A percentile compares a stretch with the other conserved stretches of the same genome.
Conservation (phyloP, 2,113 vertebrate species). For the Onychostoma macrolepis region DNA sequence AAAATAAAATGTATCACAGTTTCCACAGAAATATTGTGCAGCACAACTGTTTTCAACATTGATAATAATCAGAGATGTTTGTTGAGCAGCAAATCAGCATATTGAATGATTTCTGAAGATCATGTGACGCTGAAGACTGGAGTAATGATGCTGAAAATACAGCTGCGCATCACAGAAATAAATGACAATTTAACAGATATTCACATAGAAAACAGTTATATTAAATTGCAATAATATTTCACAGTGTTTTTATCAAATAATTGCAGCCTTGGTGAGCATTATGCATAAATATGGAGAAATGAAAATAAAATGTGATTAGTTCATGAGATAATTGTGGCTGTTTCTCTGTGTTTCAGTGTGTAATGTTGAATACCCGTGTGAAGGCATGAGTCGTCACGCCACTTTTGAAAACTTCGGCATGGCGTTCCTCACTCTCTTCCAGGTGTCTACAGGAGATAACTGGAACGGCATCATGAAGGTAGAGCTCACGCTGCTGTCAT, state of each 20-base stretch:
- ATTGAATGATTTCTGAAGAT: background rate
- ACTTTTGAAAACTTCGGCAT: slow-evolving; percentile 98
- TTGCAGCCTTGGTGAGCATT: background rate
- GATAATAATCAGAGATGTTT: background rate
- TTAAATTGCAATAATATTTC: background rate
- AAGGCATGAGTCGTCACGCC: slow-evolving; percentile 97
- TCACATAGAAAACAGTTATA: too few relatives aligned
- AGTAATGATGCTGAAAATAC: background rate
- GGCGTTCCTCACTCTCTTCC: slow-evolving; percentile 97
- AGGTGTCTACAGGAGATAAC: slow-evolving; percentile 96
- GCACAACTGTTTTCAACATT: background rate
- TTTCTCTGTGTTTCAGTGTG: slow-evolving; percentile 78
- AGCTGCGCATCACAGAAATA: background rate
- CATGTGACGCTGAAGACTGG: background rate
- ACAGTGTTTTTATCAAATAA: background rate
- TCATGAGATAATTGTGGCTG: background rate
- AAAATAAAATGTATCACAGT: background rate
- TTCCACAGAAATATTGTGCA: background rate
- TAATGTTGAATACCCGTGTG: slow-evolving; percentile 92
- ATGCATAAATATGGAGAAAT: background rate
- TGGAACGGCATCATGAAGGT: slow-evolving; percentile 99
- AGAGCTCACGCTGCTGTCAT: background rate
- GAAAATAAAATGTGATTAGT: background rate
- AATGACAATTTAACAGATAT: background rate
- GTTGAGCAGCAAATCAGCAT: background rate